A percentile compares a stretch with the other conserved stretches of the same genome.
Conservation (phyloP, 2,113 vertebrate species). For the Seriola dumerili region DNA sequence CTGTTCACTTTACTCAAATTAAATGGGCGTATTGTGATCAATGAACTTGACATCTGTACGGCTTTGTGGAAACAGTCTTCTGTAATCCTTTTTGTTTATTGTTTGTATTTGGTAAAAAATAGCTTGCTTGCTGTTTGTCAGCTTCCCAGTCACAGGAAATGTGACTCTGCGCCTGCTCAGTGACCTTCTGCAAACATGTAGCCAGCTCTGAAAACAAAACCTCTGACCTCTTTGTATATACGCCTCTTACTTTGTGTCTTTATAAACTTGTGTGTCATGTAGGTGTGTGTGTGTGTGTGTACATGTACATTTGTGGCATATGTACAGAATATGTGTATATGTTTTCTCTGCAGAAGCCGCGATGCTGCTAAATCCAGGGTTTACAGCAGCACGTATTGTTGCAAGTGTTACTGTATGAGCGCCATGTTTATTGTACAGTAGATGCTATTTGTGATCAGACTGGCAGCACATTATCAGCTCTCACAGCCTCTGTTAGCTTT, state of each 20-base stretch:
- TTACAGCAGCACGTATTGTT: constrained; percentile 16
- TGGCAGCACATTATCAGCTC: background rate
- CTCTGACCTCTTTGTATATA: constrained; percentile 17
- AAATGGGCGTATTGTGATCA: background rate
- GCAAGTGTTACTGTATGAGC: constrained; percentile 1
- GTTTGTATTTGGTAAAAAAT: constrained; percentile 4
- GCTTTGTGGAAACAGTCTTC: constrained; percentile 16
- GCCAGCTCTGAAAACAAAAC: constrained; percentile 20
- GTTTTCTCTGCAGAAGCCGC: background rate
- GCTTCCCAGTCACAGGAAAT: background rate
- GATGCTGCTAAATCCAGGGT: constrained; percentile 2
- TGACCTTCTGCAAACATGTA: constrained; percentile 27
- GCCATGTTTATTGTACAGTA: background rate
- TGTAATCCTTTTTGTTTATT: background rate
- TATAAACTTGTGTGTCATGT: background rate
- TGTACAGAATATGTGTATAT: background rate
- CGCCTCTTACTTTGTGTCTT: background rate
- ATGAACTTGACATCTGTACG: background rate
- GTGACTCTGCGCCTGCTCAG: constrained; percentile 14
- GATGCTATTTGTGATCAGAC: background rate
- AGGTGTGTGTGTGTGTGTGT: constrained; percentile 6
- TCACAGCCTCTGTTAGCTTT: background rate
- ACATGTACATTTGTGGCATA: background rate
- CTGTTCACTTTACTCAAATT: background rate
- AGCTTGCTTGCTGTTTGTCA: constrained; percentile 8